Evolutionary conservation across 2,113 vertebrate species (phyloP).

Genomic region (Chloropsis cyanopogon): DNA sequence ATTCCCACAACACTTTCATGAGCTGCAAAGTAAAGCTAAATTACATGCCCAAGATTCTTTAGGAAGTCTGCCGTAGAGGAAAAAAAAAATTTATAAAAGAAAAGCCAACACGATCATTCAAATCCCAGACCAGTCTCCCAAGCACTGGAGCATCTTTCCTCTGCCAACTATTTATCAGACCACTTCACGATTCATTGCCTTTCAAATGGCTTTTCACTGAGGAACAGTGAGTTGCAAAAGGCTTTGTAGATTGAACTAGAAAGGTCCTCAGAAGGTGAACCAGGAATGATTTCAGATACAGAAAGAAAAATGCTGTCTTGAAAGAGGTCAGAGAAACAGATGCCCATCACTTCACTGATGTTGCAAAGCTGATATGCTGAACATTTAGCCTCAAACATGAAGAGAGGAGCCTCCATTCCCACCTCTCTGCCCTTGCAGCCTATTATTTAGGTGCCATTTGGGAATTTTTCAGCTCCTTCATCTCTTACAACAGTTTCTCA

Average conservation of each 20-base stretch:
- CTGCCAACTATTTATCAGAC: constrained; percentile 12
- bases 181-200: constrained; percentile 36
- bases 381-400: not conserved
- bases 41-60: not conserved
- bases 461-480: constrained; percentile 1
- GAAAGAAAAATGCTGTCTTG: constrained; percentile 50
- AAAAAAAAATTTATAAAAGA: too few relatives aligned
- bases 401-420: not conserved
- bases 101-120: not conserved
- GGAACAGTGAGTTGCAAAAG: constrained; percentile 45
- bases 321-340: constrained; percentile 49
- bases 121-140: not conserved
- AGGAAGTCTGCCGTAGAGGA: not conserved
- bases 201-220: constrained; percentile 48
- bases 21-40: not conserved
- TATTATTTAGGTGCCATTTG: not conserved
- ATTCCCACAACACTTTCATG: not conserved
- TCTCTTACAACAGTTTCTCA: not conserved
- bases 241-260: constrained; percentile 61
- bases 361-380: not conserved
- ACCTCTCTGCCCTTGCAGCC: not conserved
- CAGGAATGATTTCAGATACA: constrained; percentile 52
- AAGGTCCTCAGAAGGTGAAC: constrained; percentile 55
- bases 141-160: not conserved
- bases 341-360: not conserved